These are phyloP conservation scores for Nasonia vitripennis DNA, from an alignment of 1,140 invertebrate genomes.

Conservation along the genomic window DNA sequence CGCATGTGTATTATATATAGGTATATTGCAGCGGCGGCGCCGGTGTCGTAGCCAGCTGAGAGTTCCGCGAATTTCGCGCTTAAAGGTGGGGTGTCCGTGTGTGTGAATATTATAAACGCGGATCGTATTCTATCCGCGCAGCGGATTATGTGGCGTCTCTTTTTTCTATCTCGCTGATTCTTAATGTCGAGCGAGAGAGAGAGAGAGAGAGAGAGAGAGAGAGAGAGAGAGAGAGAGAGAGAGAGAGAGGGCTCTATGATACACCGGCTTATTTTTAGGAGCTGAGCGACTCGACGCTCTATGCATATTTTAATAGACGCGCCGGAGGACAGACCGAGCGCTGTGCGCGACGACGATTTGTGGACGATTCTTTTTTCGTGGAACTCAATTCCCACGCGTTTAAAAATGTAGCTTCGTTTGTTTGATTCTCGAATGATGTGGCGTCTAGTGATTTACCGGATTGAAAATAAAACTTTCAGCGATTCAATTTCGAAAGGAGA, in stretches of 20 bases:
- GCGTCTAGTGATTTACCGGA: no score
- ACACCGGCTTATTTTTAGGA: slow-evolving; percentile 20
- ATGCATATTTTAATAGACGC: background rate
- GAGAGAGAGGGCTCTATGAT: background rate
- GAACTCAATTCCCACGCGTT: background rate
- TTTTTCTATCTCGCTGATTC: background rate
- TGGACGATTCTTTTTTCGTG: background rate
- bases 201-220: no score
- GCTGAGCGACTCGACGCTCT: background rate
- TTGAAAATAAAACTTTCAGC: no score
- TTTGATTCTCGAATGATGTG: no score
- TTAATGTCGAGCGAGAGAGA: no score
- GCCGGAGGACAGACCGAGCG: background rate
- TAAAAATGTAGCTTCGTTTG: no score
- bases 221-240: no score
- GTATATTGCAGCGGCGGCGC: background rate
- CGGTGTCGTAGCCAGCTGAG: background rate
- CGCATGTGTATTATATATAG: background rate
- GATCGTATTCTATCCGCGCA: background rate
- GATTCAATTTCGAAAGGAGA: no score
- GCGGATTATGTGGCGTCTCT: background rate
- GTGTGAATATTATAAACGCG: background rate
- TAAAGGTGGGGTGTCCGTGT: background rate
- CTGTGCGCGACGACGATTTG: background rate
- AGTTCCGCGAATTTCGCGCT: background rate